Percentiles rank a stretch among this genome's conserved stretches.
These are phyloP conservation scores for Ophion ellenae DNA, from an alignment of 2,888 invertebrate genomes.

Conservation along the genomic window DNA sequence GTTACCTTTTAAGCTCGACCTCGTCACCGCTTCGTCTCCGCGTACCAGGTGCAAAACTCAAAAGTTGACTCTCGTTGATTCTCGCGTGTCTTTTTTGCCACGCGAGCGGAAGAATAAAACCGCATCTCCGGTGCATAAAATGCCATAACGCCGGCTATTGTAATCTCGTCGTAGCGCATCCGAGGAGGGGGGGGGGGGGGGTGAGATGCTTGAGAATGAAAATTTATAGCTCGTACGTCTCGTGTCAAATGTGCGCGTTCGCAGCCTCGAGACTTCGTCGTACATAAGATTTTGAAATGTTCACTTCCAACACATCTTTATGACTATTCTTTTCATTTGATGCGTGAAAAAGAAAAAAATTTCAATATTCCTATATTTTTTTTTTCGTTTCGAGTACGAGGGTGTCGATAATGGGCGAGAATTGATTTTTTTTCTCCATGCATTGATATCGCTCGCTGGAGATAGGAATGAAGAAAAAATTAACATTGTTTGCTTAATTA, in stretches of 20 bases:
- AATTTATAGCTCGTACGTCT: conserved; percentile 28
- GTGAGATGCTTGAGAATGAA: conserved; percentile 38
- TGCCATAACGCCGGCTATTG: background rate
- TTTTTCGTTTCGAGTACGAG: too few species aligned
- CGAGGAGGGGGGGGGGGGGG: background rate
- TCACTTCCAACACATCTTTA: background rate
- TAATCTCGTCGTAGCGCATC: too few species aligned
- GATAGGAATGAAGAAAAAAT: too few species aligned
- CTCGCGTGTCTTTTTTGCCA: background rate
- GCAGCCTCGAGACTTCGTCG: background rate
- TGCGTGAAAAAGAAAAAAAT: background rate
- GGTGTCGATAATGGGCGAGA: too few species aligned
- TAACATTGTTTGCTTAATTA: too few species aligned
- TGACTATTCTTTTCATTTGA: too few species aligned
- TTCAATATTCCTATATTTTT: too few species aligned
- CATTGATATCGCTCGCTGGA: too few species aligned
- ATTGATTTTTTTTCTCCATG: too few species aligned
- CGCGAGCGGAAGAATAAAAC: background rate
- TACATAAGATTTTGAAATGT: background rate
- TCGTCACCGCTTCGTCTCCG: background rate
- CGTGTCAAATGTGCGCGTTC: background rate
- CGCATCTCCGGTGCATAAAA: background rate
- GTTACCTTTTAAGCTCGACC: conserved; percentile 23
- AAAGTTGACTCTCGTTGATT: background rate
- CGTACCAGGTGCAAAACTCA: conserved; percentile 8